These are phyloP conservation scores for Amphilophus citrinellus DNA, from an alignment of 2,113 vertebrate genomes.

Conservation along the genomic window DNA sequence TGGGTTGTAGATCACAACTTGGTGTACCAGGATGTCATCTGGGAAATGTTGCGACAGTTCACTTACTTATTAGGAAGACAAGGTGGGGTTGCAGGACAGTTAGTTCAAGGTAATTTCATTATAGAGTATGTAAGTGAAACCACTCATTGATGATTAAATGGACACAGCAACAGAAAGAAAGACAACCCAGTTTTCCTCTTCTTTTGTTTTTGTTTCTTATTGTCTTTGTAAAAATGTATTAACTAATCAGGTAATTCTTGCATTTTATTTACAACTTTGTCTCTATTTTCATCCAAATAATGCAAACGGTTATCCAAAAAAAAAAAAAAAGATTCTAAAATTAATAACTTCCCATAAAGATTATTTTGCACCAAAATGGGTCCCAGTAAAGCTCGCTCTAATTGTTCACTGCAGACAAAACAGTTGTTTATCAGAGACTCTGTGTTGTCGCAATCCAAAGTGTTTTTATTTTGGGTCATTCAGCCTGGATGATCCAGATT, in stretches of 20 bases:
- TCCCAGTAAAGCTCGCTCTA: slow-evolving; percentile 52
- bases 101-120: background rate
- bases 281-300: slow-evolving; percentile 8
- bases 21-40: background rate
- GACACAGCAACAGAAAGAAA: background rate
- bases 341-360: slow-evolving; percentile 42
- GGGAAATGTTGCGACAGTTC: background rate
- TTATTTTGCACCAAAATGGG: slow-evolving; percentile 39
- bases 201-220: background rate
- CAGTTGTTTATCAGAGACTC: slow-evolving; percentile 68
- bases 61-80: background rate
- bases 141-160: background rate
- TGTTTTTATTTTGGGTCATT: slow-evolving; percentile 75
- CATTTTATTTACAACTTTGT: slow-evolving; percentile 13
- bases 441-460: slow-evolving; percentile 51
- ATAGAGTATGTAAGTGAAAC: background rate
- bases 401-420: slow-evolving; percentile 65
- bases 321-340: slow-evolving; percentile 29
- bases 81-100: background rate
- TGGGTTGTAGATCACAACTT: background rate
- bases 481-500: slow-evolving; percentile 76
- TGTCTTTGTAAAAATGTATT: background rate
- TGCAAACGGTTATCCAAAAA: slow-evolving; percentile 33
- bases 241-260: slow-evolving; percentile 16
- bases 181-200: background rate